Percentiles rank a stretch among this genome's conserved stretches.
These are phyloP conservation scores for Trachemys scripta DNA, from an alignment of 2,113 vertebrate genomes.

Conservation along the genomic window DNA sequence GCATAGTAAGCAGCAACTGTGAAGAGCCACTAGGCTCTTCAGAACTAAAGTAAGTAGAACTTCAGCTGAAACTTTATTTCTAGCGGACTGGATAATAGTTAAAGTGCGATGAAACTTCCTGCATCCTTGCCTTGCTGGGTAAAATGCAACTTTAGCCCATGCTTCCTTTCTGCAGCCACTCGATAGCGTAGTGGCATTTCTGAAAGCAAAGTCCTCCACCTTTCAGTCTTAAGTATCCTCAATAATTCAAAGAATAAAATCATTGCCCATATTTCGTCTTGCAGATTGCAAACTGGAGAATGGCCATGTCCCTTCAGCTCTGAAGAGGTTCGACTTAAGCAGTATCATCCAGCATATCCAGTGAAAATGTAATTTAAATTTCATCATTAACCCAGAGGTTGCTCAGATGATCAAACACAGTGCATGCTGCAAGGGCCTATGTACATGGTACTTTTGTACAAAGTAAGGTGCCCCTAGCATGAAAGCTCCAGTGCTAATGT, in stretches of 20 bases:
- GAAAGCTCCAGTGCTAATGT: fast-evolving
- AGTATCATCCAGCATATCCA: not conserved
- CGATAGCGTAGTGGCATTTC: not conserved
- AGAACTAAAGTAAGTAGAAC: not conserved
- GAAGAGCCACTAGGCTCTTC: not conserved
- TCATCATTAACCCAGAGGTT: not conserved
- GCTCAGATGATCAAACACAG: not conserved
- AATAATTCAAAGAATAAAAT: not conserved
- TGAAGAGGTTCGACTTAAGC: not conserved
- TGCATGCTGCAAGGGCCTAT: not conserved
- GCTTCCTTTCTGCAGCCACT: not conserved
- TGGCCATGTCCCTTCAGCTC: not conserved
- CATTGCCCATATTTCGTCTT: not conserved
- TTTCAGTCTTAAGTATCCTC: not conserved
- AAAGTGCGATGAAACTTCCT: not conserved
- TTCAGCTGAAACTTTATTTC: not conserved
- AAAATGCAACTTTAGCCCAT: not conserved
- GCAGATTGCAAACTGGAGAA: not conserved
- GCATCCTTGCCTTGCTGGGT: not conserved
- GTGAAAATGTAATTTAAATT: not conserved
- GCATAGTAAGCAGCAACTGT: not conserved
- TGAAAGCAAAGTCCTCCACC: not conserved
- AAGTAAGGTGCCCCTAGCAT: not conserved
- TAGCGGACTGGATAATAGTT: not conserved
- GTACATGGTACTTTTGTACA: not conserved